These are phyloP conservation scores for Trachymyrmex cornetzi DNA, from an alignment of 1,140 invertebrate species.

Conservation along the genomic window DNA sequence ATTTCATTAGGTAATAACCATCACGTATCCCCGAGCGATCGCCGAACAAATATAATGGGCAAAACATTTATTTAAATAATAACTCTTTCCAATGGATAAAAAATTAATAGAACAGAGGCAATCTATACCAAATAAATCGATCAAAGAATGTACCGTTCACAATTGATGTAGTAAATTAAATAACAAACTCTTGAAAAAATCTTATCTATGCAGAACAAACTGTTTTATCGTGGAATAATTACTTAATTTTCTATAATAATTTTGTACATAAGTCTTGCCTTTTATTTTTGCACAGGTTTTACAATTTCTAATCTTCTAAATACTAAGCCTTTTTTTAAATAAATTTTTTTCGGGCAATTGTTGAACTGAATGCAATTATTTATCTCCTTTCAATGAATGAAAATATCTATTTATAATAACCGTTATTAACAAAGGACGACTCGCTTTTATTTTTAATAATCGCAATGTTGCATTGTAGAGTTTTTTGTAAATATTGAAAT, in stretches of 20 bases:
- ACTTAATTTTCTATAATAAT: not conserved
- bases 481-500: not conserved
- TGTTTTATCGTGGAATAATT: not conserved
- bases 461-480: not conserved
- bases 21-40: not conserved
- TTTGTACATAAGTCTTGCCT: not conserved
- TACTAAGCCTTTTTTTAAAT: not conserved
- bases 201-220: not conserved
- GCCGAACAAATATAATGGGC: not conserved
- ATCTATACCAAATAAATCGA: not conserved
- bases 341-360: not conserved
- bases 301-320: slow-evolving; percentile 49
- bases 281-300: not conserved
- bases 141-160: not conserved
- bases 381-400: not conserved
- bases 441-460: not conserved
- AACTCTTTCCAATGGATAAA: not conserved
- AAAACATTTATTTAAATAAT: not conserved
- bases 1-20: slow-evolving; percentile 21
- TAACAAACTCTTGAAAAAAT: not conserved
- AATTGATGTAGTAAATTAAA: not conserved
- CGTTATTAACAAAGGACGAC: not conserved
- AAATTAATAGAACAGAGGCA: slow-evolving; percentile 16
- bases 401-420: not conserved
- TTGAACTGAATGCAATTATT: not conserved